A percentile compares a stretch with the other conserved stretches of the same genome.
phyloP scores from a whole-genome alignment of 2,113 vertebrate species.

The Oophaga pumilio region DNA sequence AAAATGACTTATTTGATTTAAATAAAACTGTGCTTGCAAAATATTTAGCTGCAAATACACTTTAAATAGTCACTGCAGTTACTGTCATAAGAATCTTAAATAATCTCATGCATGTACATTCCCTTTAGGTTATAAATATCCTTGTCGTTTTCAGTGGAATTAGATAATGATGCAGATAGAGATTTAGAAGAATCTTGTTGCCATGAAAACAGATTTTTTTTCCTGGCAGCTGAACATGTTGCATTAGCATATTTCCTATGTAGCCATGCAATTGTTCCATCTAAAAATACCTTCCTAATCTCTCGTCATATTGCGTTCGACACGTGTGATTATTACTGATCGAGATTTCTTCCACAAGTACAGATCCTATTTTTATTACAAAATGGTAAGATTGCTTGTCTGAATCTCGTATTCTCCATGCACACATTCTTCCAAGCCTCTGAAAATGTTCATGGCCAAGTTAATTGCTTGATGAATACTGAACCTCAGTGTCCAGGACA shows the following conservation, averaged over 20 bases:
- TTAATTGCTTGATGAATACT: background rate
- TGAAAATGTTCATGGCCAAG: background rate
- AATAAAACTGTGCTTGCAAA: background rate
- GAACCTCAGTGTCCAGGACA: background rate
- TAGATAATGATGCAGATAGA: slow-evolving; percentile 23
- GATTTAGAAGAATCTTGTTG: slow-evolving; percentile 26
- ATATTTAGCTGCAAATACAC: background rate
- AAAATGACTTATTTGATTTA: background rate
- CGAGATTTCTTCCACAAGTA: background rate
- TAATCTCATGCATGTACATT: background rate
- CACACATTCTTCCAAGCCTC: background rate
- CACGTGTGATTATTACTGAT: background rate
- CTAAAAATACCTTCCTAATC: slow-evolving; percentile 33
- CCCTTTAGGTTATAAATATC: slow-evolving; percentile 34
- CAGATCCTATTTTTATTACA: background rate
- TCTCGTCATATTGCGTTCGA: background rate
- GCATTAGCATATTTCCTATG: slow-evolving; percentile 42
- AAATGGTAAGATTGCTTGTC: background rate
- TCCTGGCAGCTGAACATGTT: slow-evolving; percentile 7
- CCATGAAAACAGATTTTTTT: slow-evolving; percentile 34
- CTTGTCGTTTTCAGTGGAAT: slow-evolving; percentile 27
- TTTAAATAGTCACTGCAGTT: background rate
- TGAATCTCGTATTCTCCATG: background rate
- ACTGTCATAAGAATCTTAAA: background rate
- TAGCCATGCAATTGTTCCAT: background rate